These are phyloP conservation scores for Montipora efflorescens DNA, from an alignment of 64 coral and sea anemone species.

Conservation along the genomic window DNA sequence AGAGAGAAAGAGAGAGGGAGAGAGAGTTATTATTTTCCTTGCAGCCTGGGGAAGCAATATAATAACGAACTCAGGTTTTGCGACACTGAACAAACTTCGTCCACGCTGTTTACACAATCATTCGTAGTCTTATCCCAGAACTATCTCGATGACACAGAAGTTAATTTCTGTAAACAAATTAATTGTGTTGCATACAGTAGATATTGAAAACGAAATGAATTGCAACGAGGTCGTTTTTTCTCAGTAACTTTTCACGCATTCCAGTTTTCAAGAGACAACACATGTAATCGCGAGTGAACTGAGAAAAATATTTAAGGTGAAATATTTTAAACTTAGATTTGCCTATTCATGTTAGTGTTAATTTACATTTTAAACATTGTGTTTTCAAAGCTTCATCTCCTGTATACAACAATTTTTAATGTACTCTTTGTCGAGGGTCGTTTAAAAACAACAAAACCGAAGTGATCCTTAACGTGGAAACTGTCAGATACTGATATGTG, in stretches of 20 bases:
- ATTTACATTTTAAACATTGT: background rate
- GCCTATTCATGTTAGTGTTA: background rate
- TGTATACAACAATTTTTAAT: background rate
- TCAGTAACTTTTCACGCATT: background rate
- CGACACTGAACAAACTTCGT: background rate
- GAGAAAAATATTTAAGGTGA: background rate
- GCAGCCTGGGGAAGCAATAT: conserved; percentile 12
- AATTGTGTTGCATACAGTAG: background rate
- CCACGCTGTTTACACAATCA: no score
- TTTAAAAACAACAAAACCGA: background rate
- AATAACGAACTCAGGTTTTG: background rate
- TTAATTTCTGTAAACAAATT: conserved; percentile 24
- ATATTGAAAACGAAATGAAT: conserved; percentile 9
- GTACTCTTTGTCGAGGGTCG: background rate
- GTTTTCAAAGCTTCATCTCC: background rate
- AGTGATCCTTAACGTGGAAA: no score
- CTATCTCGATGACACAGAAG: background rate
- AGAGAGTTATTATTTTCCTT: background rate
- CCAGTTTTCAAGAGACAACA: background rate
- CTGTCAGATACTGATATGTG: background rate
- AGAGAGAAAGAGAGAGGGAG: no score
- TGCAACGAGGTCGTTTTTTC: background rate
- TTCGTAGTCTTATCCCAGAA: no score
- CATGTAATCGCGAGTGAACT: no score
- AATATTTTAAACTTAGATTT: background rate